A percentile compares a stretch with the other conserved stretches of the same genome.
These are phyloP conservation scores for Rotaria macrura DNA, from an alignment of 2,888 invertebrate species.

Conservation along the genomic window DNA sequence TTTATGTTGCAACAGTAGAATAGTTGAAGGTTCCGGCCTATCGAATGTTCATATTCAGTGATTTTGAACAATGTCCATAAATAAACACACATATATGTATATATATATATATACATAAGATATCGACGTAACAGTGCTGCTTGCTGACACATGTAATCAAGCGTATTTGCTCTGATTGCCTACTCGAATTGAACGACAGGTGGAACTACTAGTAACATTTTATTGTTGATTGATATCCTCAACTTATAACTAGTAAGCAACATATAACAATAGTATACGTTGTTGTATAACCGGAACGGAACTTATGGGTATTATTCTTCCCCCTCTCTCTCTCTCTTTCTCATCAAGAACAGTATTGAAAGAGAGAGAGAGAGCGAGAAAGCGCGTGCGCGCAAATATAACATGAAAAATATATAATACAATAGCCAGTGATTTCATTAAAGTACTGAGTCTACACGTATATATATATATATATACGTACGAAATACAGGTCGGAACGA, in stretches of 20 bases:
- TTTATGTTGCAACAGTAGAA: neutral
- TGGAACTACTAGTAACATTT: neutral
- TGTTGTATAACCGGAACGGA: neutral
- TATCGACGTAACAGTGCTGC: neutral
- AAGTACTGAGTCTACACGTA: neutral
- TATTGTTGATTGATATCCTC: neutral
- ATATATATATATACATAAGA: neutral
- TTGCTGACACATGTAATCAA: neutral
- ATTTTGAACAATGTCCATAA: conserved; percentile 3
- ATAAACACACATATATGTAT: neutral
- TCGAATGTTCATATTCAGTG: neutral
- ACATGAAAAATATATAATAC: neutral
- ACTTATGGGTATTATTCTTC: neutral
- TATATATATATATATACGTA: neutral
- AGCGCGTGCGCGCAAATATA: neutral
- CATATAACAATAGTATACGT: neutral
- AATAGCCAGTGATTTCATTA: neutral
- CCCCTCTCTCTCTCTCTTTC: neutral
- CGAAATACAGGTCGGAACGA: neutral
- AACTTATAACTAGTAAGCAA: neutral
- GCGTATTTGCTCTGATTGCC: neutral
- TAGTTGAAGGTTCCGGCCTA: neutral
- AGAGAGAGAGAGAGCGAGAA: no score
- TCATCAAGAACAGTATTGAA: neutral
- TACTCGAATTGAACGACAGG: neutral